Conservation (phyloP, 2,888 invertebrate genomes). For the Neuroscelio doddi region DNA sequence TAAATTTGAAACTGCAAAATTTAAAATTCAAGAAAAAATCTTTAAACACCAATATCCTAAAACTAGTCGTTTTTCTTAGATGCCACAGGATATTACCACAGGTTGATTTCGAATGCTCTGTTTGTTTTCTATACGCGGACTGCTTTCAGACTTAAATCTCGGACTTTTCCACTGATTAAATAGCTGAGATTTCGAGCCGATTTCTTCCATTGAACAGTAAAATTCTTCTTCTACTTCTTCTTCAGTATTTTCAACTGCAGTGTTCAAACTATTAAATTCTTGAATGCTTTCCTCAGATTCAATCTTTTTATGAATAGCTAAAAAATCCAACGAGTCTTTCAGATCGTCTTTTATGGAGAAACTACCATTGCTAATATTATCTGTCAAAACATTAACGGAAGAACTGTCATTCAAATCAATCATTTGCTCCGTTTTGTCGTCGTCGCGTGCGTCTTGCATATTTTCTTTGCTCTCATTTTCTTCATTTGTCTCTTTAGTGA, state of each 20-base stretch:
- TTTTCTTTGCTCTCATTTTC: constrained; percentile 31
- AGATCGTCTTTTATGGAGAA: constrained; percentile 5
- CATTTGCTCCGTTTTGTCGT: constrained; percentile 27
- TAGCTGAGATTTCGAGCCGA: neutral
- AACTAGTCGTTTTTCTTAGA: too few relatives aligned
- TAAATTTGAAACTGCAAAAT: too few relatives aligned
- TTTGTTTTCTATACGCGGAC: neutral
- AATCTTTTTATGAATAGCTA: constrained; percentile 12
- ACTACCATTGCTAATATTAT: neutral
- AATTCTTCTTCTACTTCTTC: neutral
- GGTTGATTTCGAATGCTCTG: neutral
- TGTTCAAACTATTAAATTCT: neutral
- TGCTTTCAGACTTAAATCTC: neutral
- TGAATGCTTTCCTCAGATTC: neutral
- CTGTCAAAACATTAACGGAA: neutral
- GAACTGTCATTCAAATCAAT: constrained; percentile 11
- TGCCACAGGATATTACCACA: neutral
- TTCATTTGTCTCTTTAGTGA: constrained; percentile 14
- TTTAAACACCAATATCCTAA: too few relatives aligned
- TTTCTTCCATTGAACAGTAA: neutral
- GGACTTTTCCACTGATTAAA: neutral
- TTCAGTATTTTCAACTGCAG: too few relatives aligned
- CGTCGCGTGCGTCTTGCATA: constrained; percentile 26
- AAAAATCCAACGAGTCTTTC: constrained; percentile 30
- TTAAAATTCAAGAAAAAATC: too few relatives aligned